These are phyloP conservation scores for Arctopsyche grandis DNA, from an alignment of 1,140 invertebrate genomes.

Conservation along the genomic window DNA sequence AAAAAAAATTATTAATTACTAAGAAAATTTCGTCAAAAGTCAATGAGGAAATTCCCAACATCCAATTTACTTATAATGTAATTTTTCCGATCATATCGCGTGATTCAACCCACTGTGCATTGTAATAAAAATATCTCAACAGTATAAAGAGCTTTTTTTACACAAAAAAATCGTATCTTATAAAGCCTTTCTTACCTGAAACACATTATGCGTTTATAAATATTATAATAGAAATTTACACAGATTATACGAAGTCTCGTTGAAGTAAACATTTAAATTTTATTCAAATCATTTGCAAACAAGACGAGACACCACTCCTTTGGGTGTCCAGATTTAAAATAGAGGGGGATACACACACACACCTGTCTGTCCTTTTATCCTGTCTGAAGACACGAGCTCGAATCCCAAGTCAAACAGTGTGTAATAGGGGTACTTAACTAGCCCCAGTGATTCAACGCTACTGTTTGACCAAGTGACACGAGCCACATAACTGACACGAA, in stretches of 20 bases:
- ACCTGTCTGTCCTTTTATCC: background rate
- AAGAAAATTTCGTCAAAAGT: too few species aligned
- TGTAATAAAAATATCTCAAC: too few species aligned
- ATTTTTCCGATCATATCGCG: too few species aligned
- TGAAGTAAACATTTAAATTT: conserved; percentile 4
- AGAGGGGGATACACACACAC: background rate
- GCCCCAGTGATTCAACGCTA: background rate
- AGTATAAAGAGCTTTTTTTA: too few species aligned
- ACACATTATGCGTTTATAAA: too few species aligned
- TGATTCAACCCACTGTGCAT: too few species aligned
- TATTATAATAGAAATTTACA: background rate
- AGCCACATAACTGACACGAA: conserved; percentile 3
- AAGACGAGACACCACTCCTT: background rate
- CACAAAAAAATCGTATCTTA: too few species aligned
- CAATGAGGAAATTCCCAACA: too few species aligned
- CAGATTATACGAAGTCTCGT: background rate
- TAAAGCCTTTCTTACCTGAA: too few species aligned
- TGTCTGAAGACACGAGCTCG: background rate
- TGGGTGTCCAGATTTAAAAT: background rate
- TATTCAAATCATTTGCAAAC: conserved; percentile 28
- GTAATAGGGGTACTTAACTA: conserved; percentile 30
- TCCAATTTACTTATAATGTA: too few species aligned
- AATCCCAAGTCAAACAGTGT: background rate
- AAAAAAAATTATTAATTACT: too few species aligned
- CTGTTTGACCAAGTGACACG: conserved; percentile 26